Base-by-base conservation (phyloP, 2,797 vertebrate genomes). In the Apodemus agrarius region DNA sequence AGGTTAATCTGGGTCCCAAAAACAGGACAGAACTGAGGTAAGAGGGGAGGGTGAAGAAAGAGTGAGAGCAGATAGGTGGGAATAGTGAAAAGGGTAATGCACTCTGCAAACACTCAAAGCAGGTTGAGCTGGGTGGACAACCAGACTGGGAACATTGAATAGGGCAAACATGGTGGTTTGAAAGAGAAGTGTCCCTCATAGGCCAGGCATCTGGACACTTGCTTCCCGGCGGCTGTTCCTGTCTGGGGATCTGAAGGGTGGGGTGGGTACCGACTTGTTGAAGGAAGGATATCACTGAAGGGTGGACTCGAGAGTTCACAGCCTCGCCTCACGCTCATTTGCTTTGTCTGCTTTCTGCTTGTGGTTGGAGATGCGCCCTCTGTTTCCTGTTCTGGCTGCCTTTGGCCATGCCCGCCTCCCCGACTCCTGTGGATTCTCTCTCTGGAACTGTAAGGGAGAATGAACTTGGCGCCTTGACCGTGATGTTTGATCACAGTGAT, bases 21-120 rank as follows among this genome's bases (percentile, higher is more conserved):
- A 40, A 31, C 22, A 22, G 17, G 63, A 24, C 14, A 76, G 19
- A 2, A 54, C 6, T 37, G 31, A 43, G 31, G 31, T 3, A 14
- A 59, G 1, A 21, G 54, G 40, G 4, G 9, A 43, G 4, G 11
- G 65, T 65, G 46, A 89, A 93, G 54, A 69, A 40, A 84, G 29
- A 81, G 9, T 1, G 8, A 9, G 52, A 69, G 57, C 9, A 14
- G 49, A 13, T 1, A 26, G n/a, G 54, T 4, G 14, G 0, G 22
- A 82, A 57, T 0, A 21, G 43, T 52, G 4, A 43, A 52, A n/a
- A 37, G 0, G 21, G 4, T 4, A 49, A n/a, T 0, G 19, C 54
- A 65, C 22, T 1, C 12, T 49, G 34, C 5, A n/a, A 78, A 69
- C 46, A 78, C 29, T 22, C 9, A 52, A 79, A 43, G n/a, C 24